phyloP scores from a whole-genome alignment of 2,113 vertebrate species.

The Pluvianellus socialis region DNA sequence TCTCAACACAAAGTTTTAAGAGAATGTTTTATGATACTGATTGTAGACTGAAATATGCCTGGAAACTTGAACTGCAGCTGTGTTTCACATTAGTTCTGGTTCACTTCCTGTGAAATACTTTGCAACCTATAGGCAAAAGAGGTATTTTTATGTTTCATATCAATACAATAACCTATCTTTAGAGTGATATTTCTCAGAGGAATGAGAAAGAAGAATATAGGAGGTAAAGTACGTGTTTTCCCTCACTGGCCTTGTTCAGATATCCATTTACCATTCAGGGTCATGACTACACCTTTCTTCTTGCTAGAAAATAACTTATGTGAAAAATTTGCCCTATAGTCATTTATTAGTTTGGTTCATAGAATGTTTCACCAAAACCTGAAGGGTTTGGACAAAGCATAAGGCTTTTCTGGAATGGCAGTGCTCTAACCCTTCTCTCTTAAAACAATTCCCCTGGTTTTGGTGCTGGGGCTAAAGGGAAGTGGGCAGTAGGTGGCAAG shows the following conservation, averaged over 20 bases:
- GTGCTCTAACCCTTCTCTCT: background rate
- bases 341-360: background rate
- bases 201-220: background rate
- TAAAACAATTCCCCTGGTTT: background rate
- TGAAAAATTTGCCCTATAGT: background rate
- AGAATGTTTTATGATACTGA: background rate
- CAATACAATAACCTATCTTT: background rate
- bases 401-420: background rate
- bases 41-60: background rate
- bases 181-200: background rate
- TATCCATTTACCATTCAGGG: background rate
- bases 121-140: background rate
- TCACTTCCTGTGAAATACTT: background rate
- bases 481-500: background rate
- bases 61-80: background rate
- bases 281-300: background rate
- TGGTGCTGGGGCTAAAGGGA: background rate
- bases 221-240: background rate
- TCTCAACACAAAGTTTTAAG: background rate
- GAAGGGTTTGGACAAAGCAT: background rate
- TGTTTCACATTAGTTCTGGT: background rate
- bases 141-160: background rate
- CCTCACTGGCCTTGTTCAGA: background rate
- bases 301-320: background rate
- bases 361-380: background rate